A percentile compares a stretch with the other conserved stretches of the same genome.
Evolutionary conservation across 2,888 invertebrate genomes (phyloP).

Genomic region (Oasisia sp.): DNA sequence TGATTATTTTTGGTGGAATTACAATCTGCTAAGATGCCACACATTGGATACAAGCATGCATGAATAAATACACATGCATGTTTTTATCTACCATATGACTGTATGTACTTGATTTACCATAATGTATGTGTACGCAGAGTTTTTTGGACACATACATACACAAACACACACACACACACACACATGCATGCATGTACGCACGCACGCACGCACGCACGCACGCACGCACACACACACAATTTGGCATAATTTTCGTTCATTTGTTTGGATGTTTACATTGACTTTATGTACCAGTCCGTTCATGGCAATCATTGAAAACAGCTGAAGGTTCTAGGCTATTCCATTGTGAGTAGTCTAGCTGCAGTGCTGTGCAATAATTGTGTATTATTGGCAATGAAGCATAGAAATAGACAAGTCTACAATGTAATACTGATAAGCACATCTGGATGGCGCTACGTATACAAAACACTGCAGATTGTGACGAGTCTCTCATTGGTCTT

Average conservation of each 20-base stretch:
- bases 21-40: too few species aligned
- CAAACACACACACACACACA: too few species aligned
- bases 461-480: neutral
- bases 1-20: too few species aligned
- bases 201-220: too few species aligned
- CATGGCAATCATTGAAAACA: neutral
- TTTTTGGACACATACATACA: too few species aligned
- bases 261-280: neutral
- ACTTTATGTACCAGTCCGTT: neutral
- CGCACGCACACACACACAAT: neutral
- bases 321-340: neutral
- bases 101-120: too few species aligned
- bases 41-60: too few species aligned
- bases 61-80: too few species aligned
- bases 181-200: too few species aligned
- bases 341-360: neutral
- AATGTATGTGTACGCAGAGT: too few species aligned
- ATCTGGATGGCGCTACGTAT: neutral
- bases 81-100: too few species aligned
- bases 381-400: slow-evolving; percentile 13
- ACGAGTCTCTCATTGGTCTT: neutral
- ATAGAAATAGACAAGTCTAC: slow-evolving; percentile 6
- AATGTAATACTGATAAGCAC: neutral
- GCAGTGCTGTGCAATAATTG: neutral
- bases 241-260: neutral